Evolutionary conservation across 1,140 invertebrate species (phyloP).

Genomic region (Probaryconus sp.): DNA sequence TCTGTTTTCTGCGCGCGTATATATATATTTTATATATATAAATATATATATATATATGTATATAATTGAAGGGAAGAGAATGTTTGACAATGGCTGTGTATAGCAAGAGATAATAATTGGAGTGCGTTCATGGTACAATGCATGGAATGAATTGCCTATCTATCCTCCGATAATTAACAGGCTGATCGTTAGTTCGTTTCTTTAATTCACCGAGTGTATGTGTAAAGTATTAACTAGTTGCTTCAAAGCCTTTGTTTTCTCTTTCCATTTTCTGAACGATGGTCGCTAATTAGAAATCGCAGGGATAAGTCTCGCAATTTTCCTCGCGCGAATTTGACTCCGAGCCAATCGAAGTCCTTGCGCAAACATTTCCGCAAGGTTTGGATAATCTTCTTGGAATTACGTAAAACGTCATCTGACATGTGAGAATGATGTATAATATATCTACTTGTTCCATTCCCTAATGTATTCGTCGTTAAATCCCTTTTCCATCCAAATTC

Average conservation of each 20-base stretch:
- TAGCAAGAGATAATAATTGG: slow-evolving; percentile 51
- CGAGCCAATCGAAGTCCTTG: slow-evolving; percentile 20
- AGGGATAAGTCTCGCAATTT: slow-evolving; percentile 25
- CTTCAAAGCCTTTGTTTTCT: slow-evolving; percentile 26
- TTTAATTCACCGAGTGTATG: slow-evolving; percentile 46
- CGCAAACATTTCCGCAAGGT: slow-evolving; percentile 34
- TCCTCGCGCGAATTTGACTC: slow-evolving; percentile 22
- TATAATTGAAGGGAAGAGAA: slow-evolving; percentile 43
- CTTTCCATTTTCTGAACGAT: slow-evolving; percentile 15
- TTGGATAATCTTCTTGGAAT: slow-evolving; percentile 47
- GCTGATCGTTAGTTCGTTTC: slow-evolving; percentile 53
- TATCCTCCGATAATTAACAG: slow-evolving; percentile 60
- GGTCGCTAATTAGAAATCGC: slow-evolving; percentile 24
- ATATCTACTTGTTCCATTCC: slow-evolving; percentile 25
- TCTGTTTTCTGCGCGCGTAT: neutral
- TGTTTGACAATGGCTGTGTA: slow-evolving; percentile 43
- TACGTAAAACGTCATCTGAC: slow-evolving; percentile 25
- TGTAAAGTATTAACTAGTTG: slow-evolving; percentile 51
- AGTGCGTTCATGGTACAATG: slow-evolving; percentile 52
- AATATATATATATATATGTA: slow-evolving; percentile 5
- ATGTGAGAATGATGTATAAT: slow-evolving; percentile 19
- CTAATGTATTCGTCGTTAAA: slow-evolving; percentile 12
- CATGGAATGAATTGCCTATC: slow-evolving; percentile 55
- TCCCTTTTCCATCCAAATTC: slow-evolving; percentile 7
- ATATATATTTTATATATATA: slow-evolving; percentile 25